Conservation (phyloP, 2,888 invertebrate genomes). For the Zaprionus obscuricornis region DNA sequence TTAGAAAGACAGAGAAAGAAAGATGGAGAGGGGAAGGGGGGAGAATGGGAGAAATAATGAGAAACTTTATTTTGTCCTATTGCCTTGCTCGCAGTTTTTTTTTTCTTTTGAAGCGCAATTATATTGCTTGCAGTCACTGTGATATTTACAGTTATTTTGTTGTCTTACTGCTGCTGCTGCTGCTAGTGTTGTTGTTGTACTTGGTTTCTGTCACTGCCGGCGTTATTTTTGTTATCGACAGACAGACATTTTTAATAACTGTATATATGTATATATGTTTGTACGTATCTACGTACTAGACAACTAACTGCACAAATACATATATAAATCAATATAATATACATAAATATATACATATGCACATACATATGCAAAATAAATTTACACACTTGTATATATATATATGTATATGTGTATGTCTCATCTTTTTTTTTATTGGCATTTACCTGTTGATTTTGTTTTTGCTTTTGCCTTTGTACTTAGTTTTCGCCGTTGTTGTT, state of each 20-base stretch:
- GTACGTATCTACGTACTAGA: slow-evolving; percentile 26
- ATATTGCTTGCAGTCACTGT: slow-evolving; percentile 30
- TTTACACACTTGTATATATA: too few species aligned
- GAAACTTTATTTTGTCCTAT: slow-evolving; percentile 1
- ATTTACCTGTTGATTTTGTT: slow-evolving; percentile 69
- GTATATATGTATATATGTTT: slow-evolving; percentile 16
- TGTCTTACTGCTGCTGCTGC: slow-evolving; percentile 17
- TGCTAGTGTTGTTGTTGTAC: slow-evolving; percentile 19
- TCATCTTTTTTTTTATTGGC: slow-evolving; percentile 43
- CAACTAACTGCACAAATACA: slow-evolving; percentile 13
- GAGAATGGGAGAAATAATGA: too few species aligned
- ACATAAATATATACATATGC: slow-evolving; percentile 17
- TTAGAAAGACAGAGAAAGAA: background rate
- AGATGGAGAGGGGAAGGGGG: background rate
- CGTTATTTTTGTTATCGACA: slow-evolving; percentile 23
- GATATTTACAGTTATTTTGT: slow-evolving; percentile 22
- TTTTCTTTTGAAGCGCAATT: slow-evolving; percentile 46
- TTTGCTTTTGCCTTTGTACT: slow-evolving; percentile 24
- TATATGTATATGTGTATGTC: slow-evolving; percentile 18
- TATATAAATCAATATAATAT: background rate
- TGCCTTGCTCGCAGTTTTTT: slow-evolving; percentile 5
- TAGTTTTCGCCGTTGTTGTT: slow-evolving; percentile 36
- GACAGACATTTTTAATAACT: slow-evolving; percentile 66
- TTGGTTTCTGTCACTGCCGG: slow-evolving; percentile 47
- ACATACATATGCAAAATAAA: too few species aligned